Evolutionary conservation across 2,113 vertebrate species (phyloP).

Genomic region (Dermatemys mawii): DNA sequence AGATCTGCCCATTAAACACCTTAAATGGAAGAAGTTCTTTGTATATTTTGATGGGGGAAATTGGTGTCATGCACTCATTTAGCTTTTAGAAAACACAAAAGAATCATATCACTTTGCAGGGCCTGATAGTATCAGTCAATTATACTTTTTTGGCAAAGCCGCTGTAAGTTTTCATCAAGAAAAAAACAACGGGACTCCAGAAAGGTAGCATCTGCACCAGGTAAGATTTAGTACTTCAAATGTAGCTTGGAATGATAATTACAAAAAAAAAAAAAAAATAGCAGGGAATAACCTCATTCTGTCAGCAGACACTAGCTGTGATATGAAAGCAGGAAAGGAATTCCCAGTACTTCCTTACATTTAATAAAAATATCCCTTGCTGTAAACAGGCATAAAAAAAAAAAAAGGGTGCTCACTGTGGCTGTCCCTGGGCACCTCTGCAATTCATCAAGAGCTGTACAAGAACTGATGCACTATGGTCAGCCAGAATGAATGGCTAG

Average conservation of each 20-base stretch:
- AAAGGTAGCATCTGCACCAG: background rate
- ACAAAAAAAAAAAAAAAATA: background rate
- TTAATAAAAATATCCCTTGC: constrained; percentile 16
- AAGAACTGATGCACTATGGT: background rate
- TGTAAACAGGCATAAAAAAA: too few species aligned
- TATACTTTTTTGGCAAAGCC: background rate
- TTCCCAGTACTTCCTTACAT: background rate
- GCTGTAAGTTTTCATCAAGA: background rate
- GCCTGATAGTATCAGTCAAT: background rate
- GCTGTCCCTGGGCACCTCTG: background rate
- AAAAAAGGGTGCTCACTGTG: background rate
- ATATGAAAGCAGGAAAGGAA: constrained; percentile 16
- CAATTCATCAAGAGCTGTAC: background rate
- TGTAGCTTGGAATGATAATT: background rate
- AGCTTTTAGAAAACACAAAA: background rate
- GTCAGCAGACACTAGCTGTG: background rate
- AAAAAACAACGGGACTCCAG: background rate
- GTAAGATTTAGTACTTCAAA: background rate
- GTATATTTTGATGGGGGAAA: background rate
- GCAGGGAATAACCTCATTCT: constrained; percentile 37
- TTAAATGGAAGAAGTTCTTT: background rate
- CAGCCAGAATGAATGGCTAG: background rate
- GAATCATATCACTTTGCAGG: background rate
- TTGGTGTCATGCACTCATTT: background rate
- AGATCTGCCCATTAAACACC: background rate